phyloP scores from a whole-genome alignment of 2,113 vertebrate genomes.

The Pygoscelis adeliae region DNA sequence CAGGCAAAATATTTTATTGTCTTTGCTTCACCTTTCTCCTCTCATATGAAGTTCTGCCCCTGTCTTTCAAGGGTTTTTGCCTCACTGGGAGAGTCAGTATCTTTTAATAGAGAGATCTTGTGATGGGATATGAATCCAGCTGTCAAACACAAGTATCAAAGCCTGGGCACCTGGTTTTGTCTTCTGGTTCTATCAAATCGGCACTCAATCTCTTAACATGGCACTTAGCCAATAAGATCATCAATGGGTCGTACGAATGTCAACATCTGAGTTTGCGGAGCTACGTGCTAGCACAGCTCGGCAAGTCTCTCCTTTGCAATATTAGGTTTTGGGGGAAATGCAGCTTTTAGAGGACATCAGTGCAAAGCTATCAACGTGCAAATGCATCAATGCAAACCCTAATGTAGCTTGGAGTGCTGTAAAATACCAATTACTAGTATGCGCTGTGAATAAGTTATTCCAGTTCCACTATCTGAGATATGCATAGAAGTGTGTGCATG shows the following conservation, averaged over 20 bases:
- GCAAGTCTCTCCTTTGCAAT: neutral
- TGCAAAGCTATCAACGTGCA: neutral
- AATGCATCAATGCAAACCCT: neutral
- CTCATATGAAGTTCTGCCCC: neutral
- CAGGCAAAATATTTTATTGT: neutral
- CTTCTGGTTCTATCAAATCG: neutral
- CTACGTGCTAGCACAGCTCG: neutral
- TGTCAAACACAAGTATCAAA: neutral
- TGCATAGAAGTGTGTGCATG: neutral
- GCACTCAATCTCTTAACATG: neutral
- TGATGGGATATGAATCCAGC: neutral
- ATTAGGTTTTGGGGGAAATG: neutral
- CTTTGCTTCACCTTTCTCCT: neutral
- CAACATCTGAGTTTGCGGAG: neutral
- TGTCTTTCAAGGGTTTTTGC: neutral
- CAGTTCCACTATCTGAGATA: neutral
- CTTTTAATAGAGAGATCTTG: neutral
- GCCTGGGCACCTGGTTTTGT: neutral
- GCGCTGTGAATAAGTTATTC: neutral
- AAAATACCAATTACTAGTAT: neutral
- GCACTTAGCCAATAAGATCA: neutral
- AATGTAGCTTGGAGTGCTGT: neutral
- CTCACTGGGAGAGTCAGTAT: neutral
- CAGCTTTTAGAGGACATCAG: neutral
- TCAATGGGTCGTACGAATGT: neutral